Percentiles rank a stretch among this genome's conserved stretches.
Evolutionary conservation across 2,888 invertebrate genomes (phyloP).

Genomic region (Rhopalosiphum nymphaeae): DNA sequence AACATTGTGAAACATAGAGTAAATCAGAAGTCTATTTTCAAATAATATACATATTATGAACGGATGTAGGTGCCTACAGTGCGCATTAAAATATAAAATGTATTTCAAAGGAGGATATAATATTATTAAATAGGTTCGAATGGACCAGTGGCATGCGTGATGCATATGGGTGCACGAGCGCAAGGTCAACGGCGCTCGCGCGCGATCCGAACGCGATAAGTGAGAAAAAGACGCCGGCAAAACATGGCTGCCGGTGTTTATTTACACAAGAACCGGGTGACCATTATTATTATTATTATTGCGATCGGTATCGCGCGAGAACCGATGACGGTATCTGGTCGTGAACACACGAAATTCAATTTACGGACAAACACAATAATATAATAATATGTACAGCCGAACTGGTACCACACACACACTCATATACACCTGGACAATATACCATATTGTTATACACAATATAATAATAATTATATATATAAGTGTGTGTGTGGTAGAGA

Average conservation of each 20-base stretch:
- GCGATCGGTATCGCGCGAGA: conserved; percentile 36
- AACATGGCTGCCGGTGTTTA: conserved; percentile 63
- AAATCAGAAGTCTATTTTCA: neutral
- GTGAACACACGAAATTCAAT: conserved; percentile 50
- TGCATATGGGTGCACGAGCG: conserved; percentile 12
- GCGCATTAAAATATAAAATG: neutral
- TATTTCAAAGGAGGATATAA: neutral
- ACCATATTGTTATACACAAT: neutral
- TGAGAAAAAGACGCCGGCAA: conserved; percentile 46
- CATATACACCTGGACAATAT: neutral
- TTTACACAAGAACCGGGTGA: conserved; percentile 53
- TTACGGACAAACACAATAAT: conserved; percentile 19
- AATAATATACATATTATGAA: conserved; percentile 6
- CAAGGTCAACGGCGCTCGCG: conserved; percentile 39
- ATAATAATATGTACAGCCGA: neutral
- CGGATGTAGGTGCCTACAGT: neutral
- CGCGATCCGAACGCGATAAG: conserved; percentile 54
- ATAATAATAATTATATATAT: neutral
- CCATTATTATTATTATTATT: conserved; percentile 18
- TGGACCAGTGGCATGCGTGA: neutral
- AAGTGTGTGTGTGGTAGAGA: neutral
- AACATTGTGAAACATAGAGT: neutral
- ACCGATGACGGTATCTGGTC: conserved; percentile 16
- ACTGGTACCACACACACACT: neutral
- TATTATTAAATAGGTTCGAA: neutral